Conservation (phyloP, 1,140 invertebrate species). For the Macrotrachela quadricornifera region DNA sequence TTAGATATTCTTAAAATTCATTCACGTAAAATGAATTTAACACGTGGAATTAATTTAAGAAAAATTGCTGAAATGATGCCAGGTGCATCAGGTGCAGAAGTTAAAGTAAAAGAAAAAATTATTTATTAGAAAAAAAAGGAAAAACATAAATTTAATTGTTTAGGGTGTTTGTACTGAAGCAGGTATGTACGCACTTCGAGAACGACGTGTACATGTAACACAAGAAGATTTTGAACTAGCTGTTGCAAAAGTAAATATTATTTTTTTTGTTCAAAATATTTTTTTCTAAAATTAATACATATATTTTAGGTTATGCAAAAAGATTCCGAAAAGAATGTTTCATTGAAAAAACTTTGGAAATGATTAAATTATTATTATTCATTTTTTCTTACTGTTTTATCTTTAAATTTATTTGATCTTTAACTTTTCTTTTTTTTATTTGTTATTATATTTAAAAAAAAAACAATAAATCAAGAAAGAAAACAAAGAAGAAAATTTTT, state of each 20-base stretch:
- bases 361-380: conserved; percentile 29
- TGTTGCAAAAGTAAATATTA: conserved; percentile 57
- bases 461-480: too few relatives aligned
- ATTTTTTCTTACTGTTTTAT: too few relatives aligned
- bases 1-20: conserved; percentile 91
- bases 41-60: conserved; percentile 83
- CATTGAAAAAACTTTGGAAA: conserved; percentile 99
- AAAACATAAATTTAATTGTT: too few relatives aligned
- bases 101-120: conserved; percentile 50
- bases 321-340: conserved; percentile 99
- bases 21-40: conserved; percentile 97
- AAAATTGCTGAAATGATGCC: conserved; percentile 99
- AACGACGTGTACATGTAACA: conserved; percentile 91
- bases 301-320: conserved; percentile 74
- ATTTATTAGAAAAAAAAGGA: too few relatives aligned
- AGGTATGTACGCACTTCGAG: conserved; percentile 94
- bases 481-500: too few relatives aligned
- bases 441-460: too few relatives aligned
- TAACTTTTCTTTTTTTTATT: too few relatives aligned
- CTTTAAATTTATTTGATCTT: too few relatives aligned
- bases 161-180: conserved; percentile 90
- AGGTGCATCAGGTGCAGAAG: conserved; percentile 93
- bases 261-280: background rate
- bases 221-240: conserved; percentile 99
- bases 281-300: background rate